Evolutionary conservation across 2,888 invertebrate species (phyloP).

Genomic region (Cremastinae sp.): DNA sequence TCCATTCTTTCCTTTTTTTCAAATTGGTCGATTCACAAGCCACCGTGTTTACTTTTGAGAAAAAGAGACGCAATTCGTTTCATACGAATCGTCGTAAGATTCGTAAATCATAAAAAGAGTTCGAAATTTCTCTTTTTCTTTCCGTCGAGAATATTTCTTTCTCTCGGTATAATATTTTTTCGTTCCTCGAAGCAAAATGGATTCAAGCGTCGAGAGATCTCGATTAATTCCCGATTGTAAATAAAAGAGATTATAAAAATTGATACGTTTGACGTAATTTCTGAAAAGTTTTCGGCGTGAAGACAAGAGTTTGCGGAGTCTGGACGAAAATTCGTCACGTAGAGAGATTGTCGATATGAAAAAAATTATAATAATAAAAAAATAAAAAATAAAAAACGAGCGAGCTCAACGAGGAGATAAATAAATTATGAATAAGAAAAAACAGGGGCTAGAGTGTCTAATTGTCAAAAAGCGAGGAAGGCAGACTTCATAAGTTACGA

Average conservation of each 20-base stretch:
- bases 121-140: conserved; percentile 1
- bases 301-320: conserved; percentile 7
- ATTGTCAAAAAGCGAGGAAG: conserved; percentile 22
- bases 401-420: conserved; percentile 21
- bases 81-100: conserved; percentile 19
- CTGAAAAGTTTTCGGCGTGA: not conserved
- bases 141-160: conserved; percentile 4
- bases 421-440: conserved; percentile 47
- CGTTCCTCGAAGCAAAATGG: too few species aligned
- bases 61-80: conserved; percentile 19
- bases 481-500: conserved; percentile 33
- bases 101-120: conserved; percentile 26
- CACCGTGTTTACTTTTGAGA: conserved; percentile 9
- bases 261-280: too few species aligned
- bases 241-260: too few species aligned
- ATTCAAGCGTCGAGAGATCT: too few species aligned
- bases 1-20: conserved; percentile 22
- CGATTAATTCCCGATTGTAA: too few species aligned
- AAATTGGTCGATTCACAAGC: conserved; percentile 26
- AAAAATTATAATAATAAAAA: too few species aligned
- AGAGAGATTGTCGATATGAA: conserved; percentile 26
- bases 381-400: too few species aligned
- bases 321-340: conserved; percentile 1
- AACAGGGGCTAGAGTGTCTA: not conserved
- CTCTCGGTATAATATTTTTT: not conserved